phyloP scores from a whole-genome alignment of 1,140 invertebrate species.

The Mesaphorura yosii region DNA sequence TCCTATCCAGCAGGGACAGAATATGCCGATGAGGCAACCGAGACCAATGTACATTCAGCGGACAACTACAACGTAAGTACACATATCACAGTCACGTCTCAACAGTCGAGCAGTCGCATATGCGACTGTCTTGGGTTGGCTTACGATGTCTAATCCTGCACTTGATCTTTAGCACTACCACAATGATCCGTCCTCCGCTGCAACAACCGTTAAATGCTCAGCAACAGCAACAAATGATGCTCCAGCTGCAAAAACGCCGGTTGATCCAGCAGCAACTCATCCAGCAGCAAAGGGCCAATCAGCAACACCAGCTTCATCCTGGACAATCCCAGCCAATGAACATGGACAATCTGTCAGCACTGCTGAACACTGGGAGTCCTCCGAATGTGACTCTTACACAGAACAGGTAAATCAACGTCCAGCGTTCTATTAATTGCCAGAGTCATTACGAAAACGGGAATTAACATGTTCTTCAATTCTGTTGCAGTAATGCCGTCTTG shows the following conservation, averaged over 20 bases:
- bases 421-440: background rate
- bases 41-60: slow-evolving; percentile 19
- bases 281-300: slow-evolving; percentile 34
- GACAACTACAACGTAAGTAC: slow-evolving; percentile 16
- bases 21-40: slow-evolving; percentile 7
- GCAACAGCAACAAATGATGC: slow-evolving; percentile 20
- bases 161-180: slow-evolving; percentile 13
- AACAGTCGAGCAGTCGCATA: slow-evolving; percentile 18
- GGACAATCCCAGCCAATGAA: background rate
- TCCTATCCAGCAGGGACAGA: background rate
- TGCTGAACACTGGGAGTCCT: slow-evolving; percentile 17
- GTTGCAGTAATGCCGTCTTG: background rate
- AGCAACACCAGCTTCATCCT: slow-evolving; percentile 12
- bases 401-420: slow-evolving; percentile 2
- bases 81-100: background rate
- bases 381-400: slow-evolving; percentile 27
- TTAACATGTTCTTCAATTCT: background rate
- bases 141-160: background rate
- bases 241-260: slow-evolving; percentile 22
- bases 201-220: slow-evolving; percentile 8
- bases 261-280: slow-evolving; percentile 5
- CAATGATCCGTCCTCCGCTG: slow-evolving; percentile 33
- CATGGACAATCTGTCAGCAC: background rate
- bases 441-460: background rate
- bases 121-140: background rate